A percentile compares a stretch with the other conserved stretches of the same genome.
These are phyloP conservation scores for Trichomalopsis sarcophagae DNA, from an alignment of 1,140 invertebrate genomes.

Conservation along the genomic window DNA sequence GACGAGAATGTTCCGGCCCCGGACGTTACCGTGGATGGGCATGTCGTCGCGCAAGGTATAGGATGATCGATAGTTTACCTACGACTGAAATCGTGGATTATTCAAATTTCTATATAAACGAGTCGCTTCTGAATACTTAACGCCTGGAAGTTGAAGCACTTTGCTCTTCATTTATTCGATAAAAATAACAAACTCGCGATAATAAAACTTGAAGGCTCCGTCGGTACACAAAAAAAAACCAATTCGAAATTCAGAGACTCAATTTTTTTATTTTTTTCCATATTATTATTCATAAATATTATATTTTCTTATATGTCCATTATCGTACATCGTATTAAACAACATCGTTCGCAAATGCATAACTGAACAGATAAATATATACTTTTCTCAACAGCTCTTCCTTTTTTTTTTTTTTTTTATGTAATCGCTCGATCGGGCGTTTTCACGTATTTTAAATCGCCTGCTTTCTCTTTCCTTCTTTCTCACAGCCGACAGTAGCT, in stretches of 20 bases:
- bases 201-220: neutral
- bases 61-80: neutral
- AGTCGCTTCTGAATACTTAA: no score
- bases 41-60: neutral
- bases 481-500: neutral
- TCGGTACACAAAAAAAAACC: no score
- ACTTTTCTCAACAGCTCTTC: neutral
- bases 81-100: no score
- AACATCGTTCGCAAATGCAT: slow-evolving; percentile 16
- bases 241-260: slow-evolving; percentile 3
- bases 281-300: slow-evolving; percentile 37
- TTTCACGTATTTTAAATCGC: slow-evolving; percentile 31
- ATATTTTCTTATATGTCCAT: slow-evolving; percentile 26
- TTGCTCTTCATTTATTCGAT: no score
- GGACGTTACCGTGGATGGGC: slow-evolving; percentile 5
- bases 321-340: slow-evolving; percentile 25
- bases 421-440: slow-evolving; percentile 22
- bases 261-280: slow-evolving; percentile 22
- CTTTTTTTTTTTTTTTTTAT: slow-evolving; percentile 15
- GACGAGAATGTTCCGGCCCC: slow-evolving; percentile 6
- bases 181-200: no score
- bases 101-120: no score
- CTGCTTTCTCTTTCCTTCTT: slow-evolving; percentile 36
- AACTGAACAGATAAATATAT: slow-evolving; percentile 34
- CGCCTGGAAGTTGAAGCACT: no score